phyloP scores from a whole-genome alignment of 2,113 vertebrate genomes.

The Notothenia rossii region DNA sequence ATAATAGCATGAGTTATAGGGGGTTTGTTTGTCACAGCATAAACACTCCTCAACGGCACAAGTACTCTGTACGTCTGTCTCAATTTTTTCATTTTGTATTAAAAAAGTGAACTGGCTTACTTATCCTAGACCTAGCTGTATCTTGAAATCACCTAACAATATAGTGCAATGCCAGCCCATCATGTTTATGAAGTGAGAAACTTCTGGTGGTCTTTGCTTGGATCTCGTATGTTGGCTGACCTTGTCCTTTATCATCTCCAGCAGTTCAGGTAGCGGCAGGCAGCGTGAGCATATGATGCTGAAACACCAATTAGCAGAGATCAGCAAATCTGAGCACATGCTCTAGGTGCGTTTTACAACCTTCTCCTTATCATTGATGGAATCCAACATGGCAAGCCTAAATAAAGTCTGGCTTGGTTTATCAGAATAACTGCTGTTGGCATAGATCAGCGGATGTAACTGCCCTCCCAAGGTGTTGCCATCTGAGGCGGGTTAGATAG shows the following conservation, averaged over 20 bases:
- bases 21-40: neutral
- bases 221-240: constrained; percentile 15
- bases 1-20: neutral
- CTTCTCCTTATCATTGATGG: neutral
- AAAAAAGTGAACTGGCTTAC: neutral
- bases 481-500: constrained; percentile 59
- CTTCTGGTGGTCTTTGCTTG: neutral
- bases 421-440: constrained; percentile 57
- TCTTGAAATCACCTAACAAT: neutral
- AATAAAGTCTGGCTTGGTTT: constrained; percentile 55
- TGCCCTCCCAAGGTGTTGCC: constrained; percentile 54
- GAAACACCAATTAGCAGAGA: constrained; percentile 22
- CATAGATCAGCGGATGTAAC: constrained; percentile 51
- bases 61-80: neutral
- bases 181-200: neutral
- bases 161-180: neutral
- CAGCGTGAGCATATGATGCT: neutral
- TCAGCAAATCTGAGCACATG: constrained; percentile 8
- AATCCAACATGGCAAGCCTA: constrained; percentile 29
- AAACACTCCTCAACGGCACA: neutral
- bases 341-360: neutral
- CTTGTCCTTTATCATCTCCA: constrained; percentile 2
- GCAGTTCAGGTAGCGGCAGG: neutral
- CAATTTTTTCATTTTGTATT: neutral
- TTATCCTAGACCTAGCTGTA: neutral